Evolutionary conservation across 2,888 invertebrate genomes (phyloP).

Genomic region (Pogonocherus hispidulus): DNA sequence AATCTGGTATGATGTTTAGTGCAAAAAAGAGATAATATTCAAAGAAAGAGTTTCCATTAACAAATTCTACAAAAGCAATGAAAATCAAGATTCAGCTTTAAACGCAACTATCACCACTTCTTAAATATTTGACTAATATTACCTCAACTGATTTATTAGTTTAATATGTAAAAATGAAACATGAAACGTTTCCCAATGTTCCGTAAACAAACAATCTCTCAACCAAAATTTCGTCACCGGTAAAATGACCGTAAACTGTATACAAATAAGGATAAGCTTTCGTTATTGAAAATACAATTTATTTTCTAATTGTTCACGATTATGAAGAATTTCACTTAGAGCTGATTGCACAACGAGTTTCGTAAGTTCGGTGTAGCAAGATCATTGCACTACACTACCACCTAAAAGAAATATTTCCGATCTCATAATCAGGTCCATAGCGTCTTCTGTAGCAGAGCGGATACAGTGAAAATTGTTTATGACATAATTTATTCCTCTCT

Average conservation of each 20-base stretch:
- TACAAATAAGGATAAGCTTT: conserved; percentile 28
- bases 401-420: conserved; percentile 16
- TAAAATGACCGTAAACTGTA: conserved; percentile 24
- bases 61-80: too few relatives aligned
- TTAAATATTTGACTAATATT: too few relatives aligned
- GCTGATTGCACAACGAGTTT: conserved; percentile 26
- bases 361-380: conserved; percentile 20
- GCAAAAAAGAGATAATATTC: too few relatives aligned
- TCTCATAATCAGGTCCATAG: conserved; percentile 12
- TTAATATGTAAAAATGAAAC: conserved; percentile 9
- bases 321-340: conserved; percentile 43
- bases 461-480: background rate
- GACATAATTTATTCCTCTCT: too few relatives aligned
- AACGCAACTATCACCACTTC: too few relatives aligned
- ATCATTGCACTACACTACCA: conserved; percentile 12
- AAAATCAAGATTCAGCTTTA: too few relatives aligned
- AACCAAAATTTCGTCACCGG: conserved; percentile 22
- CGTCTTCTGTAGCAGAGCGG: conserved; percentile 8
- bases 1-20: too few relatives aligned
- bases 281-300: conserved; percentile 42
- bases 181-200: conserved; percentile 1
- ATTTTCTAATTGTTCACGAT: conserved; percentile 49
- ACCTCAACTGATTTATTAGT: too few relatives aligned
- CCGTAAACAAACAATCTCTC: conserved; percentile 7
- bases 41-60: too few relatives aligned